Conservation (phyloP, 2,113 vertebrate species). For the Triplophysa dalaica region DNA sequence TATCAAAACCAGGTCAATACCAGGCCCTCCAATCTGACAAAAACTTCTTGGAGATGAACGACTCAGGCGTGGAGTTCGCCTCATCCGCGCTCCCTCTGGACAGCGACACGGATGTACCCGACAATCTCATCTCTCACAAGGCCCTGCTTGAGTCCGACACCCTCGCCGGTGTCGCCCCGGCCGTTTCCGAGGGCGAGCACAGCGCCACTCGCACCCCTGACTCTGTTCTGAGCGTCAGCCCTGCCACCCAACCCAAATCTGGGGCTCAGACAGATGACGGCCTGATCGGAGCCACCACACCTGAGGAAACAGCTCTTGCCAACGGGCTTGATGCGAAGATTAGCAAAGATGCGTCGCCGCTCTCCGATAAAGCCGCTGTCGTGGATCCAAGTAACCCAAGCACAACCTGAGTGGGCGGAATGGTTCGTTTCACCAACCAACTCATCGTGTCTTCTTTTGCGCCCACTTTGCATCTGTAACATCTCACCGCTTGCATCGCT, state of each 20-base stretch:
- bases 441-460: neutral
- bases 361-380: neutral
- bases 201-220: slow-evolving; percentile 64
- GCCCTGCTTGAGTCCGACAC: slow-evolving; percentile 64
- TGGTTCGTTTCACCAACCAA: slow-evolving; percentile 1
- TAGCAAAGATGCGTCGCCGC: slow-evolving; percentile 8
- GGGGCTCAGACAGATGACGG: slow-evolving; percentile 54
- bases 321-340: slow-evolving; percentile 40
- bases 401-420: slow-evolving; percentile 34
- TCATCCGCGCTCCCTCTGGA: slow-evolving; percentile 63
- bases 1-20: slow-evolving; percentile 70
- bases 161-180: slow-evolving; percentile 51
- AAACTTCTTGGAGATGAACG: slow-evolving; percentile 71
- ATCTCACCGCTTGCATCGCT: slow-evolving; percentile 14
- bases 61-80: slow-evolving; percentile 73
- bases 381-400: slow-evolving; percentile 19
- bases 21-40: slow-evolving; percentile 64
- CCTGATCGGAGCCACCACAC: slow-evolving; percentile 44
- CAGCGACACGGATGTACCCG: slow-evolving; percentile 69
- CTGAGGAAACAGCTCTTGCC: slow-evolving; percentile 52
- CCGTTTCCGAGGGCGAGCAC: slow-evolving; percentile 52
- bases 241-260: slow-evolving; percentile 52
- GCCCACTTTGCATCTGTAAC: neutral
- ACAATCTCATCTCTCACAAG: slow-evolving; percentile 67
- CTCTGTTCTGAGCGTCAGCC: slow-evolving; percentile 62